These are phyloP conservation scores for Rhea americana DNA, from an alignment of 2,113 vertebrate species.

Conservation along the genomic window DNA sequence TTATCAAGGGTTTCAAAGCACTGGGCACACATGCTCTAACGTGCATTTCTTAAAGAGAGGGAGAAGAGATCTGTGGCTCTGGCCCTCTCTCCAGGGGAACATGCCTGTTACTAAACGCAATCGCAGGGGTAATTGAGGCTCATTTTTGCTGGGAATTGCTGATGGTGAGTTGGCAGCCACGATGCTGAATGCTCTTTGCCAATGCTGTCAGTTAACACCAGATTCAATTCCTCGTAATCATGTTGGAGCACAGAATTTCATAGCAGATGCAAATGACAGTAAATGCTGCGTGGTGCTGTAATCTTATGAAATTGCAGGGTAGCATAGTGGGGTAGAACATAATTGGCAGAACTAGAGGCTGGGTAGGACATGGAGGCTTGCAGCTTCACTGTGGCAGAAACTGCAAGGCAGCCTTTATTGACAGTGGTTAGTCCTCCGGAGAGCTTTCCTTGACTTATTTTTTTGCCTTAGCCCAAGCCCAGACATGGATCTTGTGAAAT, in stretches of 20 bases:
- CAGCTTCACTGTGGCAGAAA: not conserved
- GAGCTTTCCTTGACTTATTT: not conserved
- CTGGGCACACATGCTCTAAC: not conserved
- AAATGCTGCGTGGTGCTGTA: not conserved
- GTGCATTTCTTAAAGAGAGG: too few species aligned
- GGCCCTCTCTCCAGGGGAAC: fast-evolving
- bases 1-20: not conserved
- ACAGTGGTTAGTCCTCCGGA: not conserved
- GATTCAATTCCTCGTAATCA: fast-evolving
- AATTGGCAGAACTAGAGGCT: not conserved
- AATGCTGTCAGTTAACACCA: not conserved
- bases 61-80: not conserved
- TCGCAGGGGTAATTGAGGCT: fast-evolving
- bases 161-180: not conserved
- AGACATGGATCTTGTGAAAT: not conserved
- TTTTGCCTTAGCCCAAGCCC: not conserved
- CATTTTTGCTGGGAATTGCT: not conserved
- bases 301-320: not conserved
- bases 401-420: not conserved
- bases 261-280: not conserved
- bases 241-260: not conserved
- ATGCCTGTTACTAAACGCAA: not conserved
- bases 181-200: not conserved
- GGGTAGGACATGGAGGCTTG: not conserved
- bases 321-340: not conserved